Conservation (phyloP, 2,888 invertebrate species). For the Andrena bucephala region DNA sequence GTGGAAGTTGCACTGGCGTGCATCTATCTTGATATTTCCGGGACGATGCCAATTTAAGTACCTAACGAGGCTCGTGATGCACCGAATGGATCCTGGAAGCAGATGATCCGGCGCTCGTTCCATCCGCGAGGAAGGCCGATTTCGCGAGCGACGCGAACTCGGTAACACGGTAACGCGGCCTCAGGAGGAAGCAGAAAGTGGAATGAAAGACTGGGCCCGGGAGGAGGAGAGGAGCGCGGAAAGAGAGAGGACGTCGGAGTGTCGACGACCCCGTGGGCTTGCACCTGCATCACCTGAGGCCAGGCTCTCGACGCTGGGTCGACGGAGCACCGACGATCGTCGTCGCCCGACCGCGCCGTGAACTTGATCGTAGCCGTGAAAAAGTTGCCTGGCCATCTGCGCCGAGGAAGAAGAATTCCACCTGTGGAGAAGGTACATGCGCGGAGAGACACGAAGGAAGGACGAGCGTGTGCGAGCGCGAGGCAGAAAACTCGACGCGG, state of each 20-base stretch:
- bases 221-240: slow-evolving; percentile 28
- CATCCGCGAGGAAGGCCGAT: too few species aligned
- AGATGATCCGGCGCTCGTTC: too few species aligned
- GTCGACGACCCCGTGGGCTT: slow-evolving; percentile 70
- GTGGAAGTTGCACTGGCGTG: neutral
- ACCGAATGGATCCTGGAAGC: too few species aligned
- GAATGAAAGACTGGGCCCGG: slow-evolving; percentile 41
- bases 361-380: slow-evolving; percentile 64
- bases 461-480: slow-evolving; percentile 6
- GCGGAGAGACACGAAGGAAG: slow-evolving; percentile 22
- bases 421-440: slow-evolving; percentile 20
- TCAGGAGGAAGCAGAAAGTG: slow-evolving; percentile 48
- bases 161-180: slow-evolving; percentile 57
- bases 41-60: too few species aligned
- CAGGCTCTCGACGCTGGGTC: slow-evolving; percentile 38
- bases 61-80: too few species aligned
- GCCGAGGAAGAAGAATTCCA: slow-evolving; percentile 43
- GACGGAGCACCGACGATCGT: slow-evolving; percentile 40
- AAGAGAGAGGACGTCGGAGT: slow-evolving; percentile 33
- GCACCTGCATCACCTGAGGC: slow-evolving; percentile 73
- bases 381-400: slow-evolving; percentile 65
- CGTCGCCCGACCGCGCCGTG: slow-evolving; percentile 14
- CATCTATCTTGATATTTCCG: too few species aligned
- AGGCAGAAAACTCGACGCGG: slow-evolving; percentile 10
- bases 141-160: slow-evolving; percentile 35